Percentiles rank a stretch among this genome's conserved stretches.
Conservation (phyloP, 2,888 invertebrate species). For the Tanypteryx hageni region DNA sequence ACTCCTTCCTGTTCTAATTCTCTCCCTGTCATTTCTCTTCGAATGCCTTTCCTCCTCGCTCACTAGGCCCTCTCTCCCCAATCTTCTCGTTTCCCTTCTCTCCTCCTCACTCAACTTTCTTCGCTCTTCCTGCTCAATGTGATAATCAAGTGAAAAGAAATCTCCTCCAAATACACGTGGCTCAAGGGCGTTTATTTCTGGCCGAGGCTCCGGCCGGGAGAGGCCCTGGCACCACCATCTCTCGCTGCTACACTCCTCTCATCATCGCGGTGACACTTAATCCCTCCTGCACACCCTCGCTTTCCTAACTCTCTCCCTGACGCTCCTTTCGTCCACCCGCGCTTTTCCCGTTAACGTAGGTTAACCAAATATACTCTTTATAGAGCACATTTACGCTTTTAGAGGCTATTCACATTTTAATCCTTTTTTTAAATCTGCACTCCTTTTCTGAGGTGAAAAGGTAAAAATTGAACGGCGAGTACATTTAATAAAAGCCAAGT, state of each 20-base stretch:
- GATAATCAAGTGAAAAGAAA: conserved; percentile 59
- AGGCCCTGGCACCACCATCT: conserved; percentile 6
- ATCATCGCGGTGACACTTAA: neutral
- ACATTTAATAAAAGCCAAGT: too few species aligned
- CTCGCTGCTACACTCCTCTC: neutral
- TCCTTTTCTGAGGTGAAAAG: too few species aligned
- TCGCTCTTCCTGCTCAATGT: conserved; percentile 40
- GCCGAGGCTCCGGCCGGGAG: conserved; percentile 53
- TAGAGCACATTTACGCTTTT: too few species aligned
- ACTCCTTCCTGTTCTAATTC: neutral
- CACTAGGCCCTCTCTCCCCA: neutral
- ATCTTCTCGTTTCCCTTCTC: neutral
- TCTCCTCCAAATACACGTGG: conserved; percentile 48
- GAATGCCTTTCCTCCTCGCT: neutral
- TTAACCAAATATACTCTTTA: too few species aligned
- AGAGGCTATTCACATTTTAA: too few species aligned
- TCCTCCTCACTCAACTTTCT: conserved; percentile 15
- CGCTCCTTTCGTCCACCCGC: neutral
- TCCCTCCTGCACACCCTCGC: neutral
- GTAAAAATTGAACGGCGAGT: too few species aligned
- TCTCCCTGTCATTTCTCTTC: neutral
- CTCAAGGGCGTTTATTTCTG: conserved; percentile 55
- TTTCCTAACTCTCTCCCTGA: neutral
- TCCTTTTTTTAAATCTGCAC: too few species aligned
- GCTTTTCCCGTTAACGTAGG: neutral